Evolutionary conservation across 2,797 vertebrate species (phyloP), one percentile per base, ranked within the genome.

Genomic region (Crenichthys baileyi): DNA sequence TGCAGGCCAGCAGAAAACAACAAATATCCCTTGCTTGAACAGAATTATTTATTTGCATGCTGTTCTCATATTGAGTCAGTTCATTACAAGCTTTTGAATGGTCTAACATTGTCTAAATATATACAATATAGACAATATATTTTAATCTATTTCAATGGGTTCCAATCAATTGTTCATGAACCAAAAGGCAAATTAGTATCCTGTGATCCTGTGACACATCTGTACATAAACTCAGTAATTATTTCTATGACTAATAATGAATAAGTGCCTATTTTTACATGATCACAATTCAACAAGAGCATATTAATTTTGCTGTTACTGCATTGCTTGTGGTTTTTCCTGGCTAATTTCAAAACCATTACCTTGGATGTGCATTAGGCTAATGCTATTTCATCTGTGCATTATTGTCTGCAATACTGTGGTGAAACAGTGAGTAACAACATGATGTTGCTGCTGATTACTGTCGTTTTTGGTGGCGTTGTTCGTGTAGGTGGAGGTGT

Each of bases 401-500:
- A 82, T 88, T 83, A 78, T 80, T 89, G 86, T 90, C 83, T 83
- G 85, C 60, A 78, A 83, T 88, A 72, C 83, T 80, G 74, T 78
- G 83, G 72, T 85, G 83, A 84, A 79, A 89, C 79, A 85, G 84
- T 81, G 85, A 90, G 87, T 88, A 90, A 90, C 67, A 70, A 70
- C 67, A 70, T 46, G 71, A 82, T 88, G 90, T 90, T 92, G 91
- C 91, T 86, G 89, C 89, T 93, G 93, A 92, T 90, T 90, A 80
- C 90, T 90, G 88, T 90, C 89, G 89, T 84, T 92, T 92, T 91
- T 90, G 82, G 91, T 92, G 83, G 83, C 86, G 89, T 84, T 92
- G 83, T 82, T 77, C 73, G 91, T 93, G 95, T 95, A 94, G 95
- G 95, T 94, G 94, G 91, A 93, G 87, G 89, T 95, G 94, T 95